A percentile compares a stretch with the other conserved stretches of the same genome.
Conservation (phyloP, 2,113 vertebrate genomes). For the Pachyramphus minor region DNA sequence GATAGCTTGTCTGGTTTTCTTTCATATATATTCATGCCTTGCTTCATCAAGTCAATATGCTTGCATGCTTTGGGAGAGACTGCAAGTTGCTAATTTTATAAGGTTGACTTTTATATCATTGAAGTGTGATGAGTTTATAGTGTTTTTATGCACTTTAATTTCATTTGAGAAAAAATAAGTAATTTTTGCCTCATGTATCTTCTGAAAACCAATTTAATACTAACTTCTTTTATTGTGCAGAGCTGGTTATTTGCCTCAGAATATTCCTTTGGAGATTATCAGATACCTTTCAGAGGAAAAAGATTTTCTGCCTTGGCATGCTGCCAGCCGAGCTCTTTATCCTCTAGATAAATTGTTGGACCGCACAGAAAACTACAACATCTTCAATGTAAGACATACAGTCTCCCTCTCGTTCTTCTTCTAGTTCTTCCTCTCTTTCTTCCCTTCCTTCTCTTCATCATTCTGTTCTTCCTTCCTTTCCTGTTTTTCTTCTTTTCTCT, state of each 20-base stretch:
- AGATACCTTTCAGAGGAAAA: slow-evolving; percentile 91
- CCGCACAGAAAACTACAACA: slow-evolving; percentile 91
- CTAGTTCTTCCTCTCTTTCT: neutral
- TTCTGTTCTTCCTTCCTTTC: neutral
- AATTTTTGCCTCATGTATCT: slow-evolving; percentile 26
- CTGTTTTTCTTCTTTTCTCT: neutral
- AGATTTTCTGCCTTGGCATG: slow-evolving; percentile 97
- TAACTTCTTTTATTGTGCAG: slow-evolving; percentile 71
- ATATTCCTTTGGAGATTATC: slow-evolving; percentile 91
- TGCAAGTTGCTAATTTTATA: neutral
- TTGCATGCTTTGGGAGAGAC: neutral
- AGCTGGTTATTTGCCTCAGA: slow-evolving; percentile 95
- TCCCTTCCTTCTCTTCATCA: no score
- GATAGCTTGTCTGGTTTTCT: neutral
- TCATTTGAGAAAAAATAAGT: neutral
- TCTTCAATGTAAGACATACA: slow-evolving; percentile 87
- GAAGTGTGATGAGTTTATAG: slow-evolving; percentile 4
- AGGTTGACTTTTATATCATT: neutral
- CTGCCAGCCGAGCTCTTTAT: slow-evolving; percentile 92
- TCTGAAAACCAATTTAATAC: slow-evolving; percentile 59
- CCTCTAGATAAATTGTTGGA: slow-evolving; percentile 96
- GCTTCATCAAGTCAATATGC: neutral
- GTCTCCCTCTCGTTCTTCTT: neutral
- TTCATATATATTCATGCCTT: neutral
- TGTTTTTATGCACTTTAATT: slow-evolving; percentile 54